Evolutionary conservation across 2,888 invertebrate genomes (phyloP).

Genomic region (Aleiodes testaceus): DNA sequence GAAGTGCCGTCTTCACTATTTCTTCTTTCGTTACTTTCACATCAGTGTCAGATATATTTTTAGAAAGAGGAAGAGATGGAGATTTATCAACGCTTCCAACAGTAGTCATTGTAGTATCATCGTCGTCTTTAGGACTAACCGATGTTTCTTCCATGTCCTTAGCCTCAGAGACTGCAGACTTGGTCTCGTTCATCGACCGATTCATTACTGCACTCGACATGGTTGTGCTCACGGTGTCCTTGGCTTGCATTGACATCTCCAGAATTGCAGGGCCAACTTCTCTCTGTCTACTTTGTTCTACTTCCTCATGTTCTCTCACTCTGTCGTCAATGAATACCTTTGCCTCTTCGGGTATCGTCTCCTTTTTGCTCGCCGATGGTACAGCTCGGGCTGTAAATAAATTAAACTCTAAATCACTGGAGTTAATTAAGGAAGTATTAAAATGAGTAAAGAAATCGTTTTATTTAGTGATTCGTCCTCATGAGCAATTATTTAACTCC

Average conservation of each 20-base stretch:
- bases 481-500: background rate
- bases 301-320: conserved; percentile 27
- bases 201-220: background rate
- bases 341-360: conserved; percentile 30
- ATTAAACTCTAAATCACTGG: background rate
- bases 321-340: conserved; percentile 12
- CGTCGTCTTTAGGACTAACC: conserved; percentile 45
- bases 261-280: conserved; percentile 24
- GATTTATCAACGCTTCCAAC: background rate
- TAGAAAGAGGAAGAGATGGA: background rate
- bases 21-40: background rate
- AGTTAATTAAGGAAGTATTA: background rate
- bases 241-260: conserved; percentile 3
- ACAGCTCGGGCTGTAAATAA: conserved; percentile 37
- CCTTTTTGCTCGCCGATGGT: conserved; percentile 16
- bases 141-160: conserved; percentile 46
- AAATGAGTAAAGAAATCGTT: background rate
- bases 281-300: conserved; percentile 24
- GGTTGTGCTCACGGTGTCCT: conserved; percentile 9
- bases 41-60: background rate
- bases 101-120: conserved; percentile 23
- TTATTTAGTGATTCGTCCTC: background rate
- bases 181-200: background rate
- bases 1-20: no score
- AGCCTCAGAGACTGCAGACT: conserved; percentile 34